Base-by-base conservation (phyloP, 2,797 vertebrate species). In the Lithobates pipiens region DNA sequence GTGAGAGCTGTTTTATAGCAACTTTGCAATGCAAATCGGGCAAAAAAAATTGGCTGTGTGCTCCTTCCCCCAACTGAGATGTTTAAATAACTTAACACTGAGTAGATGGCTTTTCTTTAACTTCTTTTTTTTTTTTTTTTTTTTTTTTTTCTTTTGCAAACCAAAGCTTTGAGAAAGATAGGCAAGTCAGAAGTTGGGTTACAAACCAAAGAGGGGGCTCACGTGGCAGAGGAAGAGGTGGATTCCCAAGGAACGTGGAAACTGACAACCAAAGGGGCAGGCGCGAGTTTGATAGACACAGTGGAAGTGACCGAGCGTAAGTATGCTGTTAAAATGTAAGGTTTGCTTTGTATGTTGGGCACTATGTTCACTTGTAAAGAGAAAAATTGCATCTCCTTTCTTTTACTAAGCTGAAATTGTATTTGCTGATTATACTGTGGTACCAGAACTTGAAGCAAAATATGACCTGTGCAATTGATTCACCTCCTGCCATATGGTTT, bases 231-330 rank as follows among this genome's bases (percentile, higher is more conserved):
- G 95, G 95, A 85, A 91, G 93, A 93, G 90, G 91, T 63, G 93
- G 92, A 25, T 92, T 95, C 86, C 86, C 84, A 1, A 95, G 94
- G 89, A 93, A 90, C 84, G 88, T 89, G 0, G 93, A 95, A 83
- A 89, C 90, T 87, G 95, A 95, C 88, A 95, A 95, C 90, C 92
- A 86, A 50, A 95, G 96, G 91, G 95, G 95, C 78, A 99, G 95
- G 88, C 80, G 91, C 71, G 97, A 96, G 80, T 96, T 94, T 89
- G 96, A 97, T 89, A 94, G 95, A 61, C 95, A 95, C 25, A 95
- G 92, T 86, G 94, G 93, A 86, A 96, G 91, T 91, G 94, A 95
- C 89, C 89, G 90, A 83, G 90, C 0, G 94, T 96, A 91, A 94
- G 96, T 93, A 57, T 89, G 71, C 21, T 54, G 5, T 42, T 42